Base-by-base conservation (phyloP, 2,888 invertebrate species). In the Hemicrepidius hirtus region DNA sequence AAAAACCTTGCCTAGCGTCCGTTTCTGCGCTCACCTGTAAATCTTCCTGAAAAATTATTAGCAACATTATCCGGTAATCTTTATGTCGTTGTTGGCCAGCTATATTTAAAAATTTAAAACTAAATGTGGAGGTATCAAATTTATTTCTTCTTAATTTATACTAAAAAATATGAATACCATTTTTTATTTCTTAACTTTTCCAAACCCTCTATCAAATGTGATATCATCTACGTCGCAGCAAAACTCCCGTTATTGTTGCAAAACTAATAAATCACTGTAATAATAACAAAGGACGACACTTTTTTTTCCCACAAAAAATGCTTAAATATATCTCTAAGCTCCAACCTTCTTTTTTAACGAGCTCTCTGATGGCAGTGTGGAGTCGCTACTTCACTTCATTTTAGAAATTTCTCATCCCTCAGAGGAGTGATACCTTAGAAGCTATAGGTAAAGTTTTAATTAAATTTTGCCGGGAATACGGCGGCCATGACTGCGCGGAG, bases 401-500 rank as follows among this genome's bases (percentile, higher is more conserved):
- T 59, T 40, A 70, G 70, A 57, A 69, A 63, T 55, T 64, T 49
- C 57, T 37, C 12, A n/a, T 46, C 60, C 79, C 81, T 80, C 81
- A 65, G 75, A 78, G 81, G 81, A 79, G 80, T 77, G 79, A 80
- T 81, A 79, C 80, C 80, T 80, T 80, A 80, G 80, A 79, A 77
- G 78, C 74, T 75, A 78, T 79, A 79, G 80, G 79, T 79, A 79
- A 80, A 80, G 80, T 81, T 80, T 75, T 79, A 80, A 80, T 80
- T 80, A 80, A 81, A 76, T 78, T 79, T 75, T 78, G 67, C 66
- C 55, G 68, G 53, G 65, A 73, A 68, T 55, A 68, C 41, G 64
- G 71, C 66, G 63, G 68, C 71, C 71, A 69, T 74, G 73, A 65
- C 66, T 70, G 62, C 28, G 59, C 49, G 68, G 46, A 62, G 67